Evolutionary conservation across 2,888 invertebrate genomes (phyloP).

Genomic region (Synanthedon formicaeformis): DNA sequence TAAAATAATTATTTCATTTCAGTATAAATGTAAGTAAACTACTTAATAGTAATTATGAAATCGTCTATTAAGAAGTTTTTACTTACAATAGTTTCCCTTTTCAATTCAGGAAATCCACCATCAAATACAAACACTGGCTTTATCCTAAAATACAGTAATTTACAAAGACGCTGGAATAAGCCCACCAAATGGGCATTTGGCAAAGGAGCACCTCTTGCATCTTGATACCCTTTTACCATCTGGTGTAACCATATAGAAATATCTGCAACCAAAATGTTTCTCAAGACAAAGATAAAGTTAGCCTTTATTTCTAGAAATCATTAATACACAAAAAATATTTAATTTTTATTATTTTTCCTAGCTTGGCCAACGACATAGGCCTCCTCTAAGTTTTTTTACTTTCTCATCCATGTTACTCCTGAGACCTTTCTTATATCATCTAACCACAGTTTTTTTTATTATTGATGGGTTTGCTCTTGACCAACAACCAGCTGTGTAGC

Average conservation of each 20-base stretch:
- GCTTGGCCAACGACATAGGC: no score
- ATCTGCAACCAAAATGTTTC: conserved; percentile 70
- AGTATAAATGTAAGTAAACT: neutral
- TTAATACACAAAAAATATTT: neutral
- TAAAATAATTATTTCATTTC: conserved; percentile 37
- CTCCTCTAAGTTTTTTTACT: no score
- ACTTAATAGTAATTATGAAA: neutral
- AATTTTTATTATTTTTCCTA: neutral
- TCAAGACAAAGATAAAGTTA: neutral
- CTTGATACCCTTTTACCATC: conserved; percentile 93
- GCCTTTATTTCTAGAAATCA: neutral
- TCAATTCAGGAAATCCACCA: conserved; percentile 92
- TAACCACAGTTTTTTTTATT: no score
- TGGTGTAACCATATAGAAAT: conserved; percentile 99
- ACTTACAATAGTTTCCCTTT: conserved; percentile 91
- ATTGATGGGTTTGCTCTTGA: no score
- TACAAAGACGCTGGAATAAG: conserved; percentile 94
- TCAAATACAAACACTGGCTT: conserved; percentile 99
- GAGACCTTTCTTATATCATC: no score
- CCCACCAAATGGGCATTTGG: conserved; percentile 94
- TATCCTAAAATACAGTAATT: conserved; percentile 93
- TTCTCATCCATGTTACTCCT: no score
- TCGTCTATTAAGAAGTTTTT: neutral
- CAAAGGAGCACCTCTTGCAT: conserved; percentile 82
- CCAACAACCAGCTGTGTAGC: no score